A percentile compares a stretch with the other conserved stretches of the same genome.
Conservation (phyloP, 2,888 invertebrate genomes). For the Onchidella celtica region DNA sequence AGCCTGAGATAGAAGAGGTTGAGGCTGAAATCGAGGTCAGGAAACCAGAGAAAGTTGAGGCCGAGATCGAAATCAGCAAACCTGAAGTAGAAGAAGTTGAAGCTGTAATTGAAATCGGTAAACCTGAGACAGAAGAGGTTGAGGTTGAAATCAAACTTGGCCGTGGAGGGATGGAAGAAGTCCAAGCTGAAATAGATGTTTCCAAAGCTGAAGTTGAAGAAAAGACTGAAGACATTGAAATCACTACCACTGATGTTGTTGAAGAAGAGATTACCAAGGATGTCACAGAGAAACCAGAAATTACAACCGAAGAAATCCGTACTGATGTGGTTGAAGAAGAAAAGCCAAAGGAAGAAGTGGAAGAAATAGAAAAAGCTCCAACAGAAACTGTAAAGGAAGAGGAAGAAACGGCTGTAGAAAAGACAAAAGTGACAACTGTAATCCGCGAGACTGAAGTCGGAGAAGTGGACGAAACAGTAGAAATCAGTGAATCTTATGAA, state of each 20-base stretch:
- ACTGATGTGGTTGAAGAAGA: slow-evolving; percentile 54
- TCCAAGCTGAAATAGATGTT: slow-evolving; percentile 36
- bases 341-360: slow-evolving; percentile 40
- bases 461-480: slow-evolving; percentile 65
- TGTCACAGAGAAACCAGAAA: slow-evolving; percentile 71
- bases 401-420: slow-evolving; percentile 30
- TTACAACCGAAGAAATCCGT: slow-evolving; percentile 18
- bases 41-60: slow-evolving; percentile 48
- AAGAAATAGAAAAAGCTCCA: slow-evolving; percentile 61
- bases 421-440: too few species aligned
- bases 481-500: slow-evolving; percentile 62
- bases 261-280: slow-evolving; percentile 75
- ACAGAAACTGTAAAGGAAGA: slow-evolving; percentile 43
- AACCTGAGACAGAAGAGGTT: slow-evolving; percentile 38
- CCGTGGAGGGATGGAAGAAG: slow-evolving; percentile 48
- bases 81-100: slow-evolving; percentile 80
- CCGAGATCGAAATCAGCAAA: slow-evolving; percentile 31
- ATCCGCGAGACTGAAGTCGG: slow-evolving; percentile 23
- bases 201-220: slow-evolving; percentile 82
- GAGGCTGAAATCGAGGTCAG: slow-evolving; percentile 28
- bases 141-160: slow-evolving; percentile 49
- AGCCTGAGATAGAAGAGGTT: slow-evolving; percentile 41
- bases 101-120: slow-evolving; percentile 54
- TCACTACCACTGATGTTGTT: slow-evolving; percentile 79
- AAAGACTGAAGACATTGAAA: slow-evolving; percentile 51